A percentile compares a stretch with the other conserved stretches of the same genome.
These are phyloP conservation scores for Notothenia rossii DNA, from an alignment of 2,113 vertebrate species.

Conservation along the genomic window DNA sequence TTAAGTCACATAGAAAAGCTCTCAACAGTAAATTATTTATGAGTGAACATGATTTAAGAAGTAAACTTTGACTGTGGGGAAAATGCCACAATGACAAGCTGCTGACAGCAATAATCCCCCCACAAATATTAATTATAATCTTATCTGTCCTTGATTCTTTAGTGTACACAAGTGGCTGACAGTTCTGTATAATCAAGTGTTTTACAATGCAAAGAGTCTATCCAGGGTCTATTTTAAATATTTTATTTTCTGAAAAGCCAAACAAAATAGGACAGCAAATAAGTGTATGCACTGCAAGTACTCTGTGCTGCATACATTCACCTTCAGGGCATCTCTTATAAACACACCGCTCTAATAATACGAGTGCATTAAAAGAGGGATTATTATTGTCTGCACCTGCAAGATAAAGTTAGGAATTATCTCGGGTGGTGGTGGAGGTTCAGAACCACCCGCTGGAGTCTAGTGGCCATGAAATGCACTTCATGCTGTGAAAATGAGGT, in stretches of 20 bases:
- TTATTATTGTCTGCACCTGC: conserved; percentile 30
- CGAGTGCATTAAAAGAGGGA: conserved; percentile 15
- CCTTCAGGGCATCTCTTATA: conserved; percentile 29
- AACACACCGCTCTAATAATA: conserved; percentile 12
- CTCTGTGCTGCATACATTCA: conserved; percentile 4
- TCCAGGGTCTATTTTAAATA: not conserved
- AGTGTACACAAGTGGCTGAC: conserved; percentile 19
- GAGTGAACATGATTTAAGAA: conserved; percentile 66
- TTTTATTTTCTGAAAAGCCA: conserved; percentile 4
- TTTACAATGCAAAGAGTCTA: not conserved
- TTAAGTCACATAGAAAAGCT: conserved; percentile 53
- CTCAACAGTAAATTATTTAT: conserved; percentile 71
- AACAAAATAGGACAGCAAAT: not conserved
- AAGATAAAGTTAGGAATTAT: conserved; percentile 33
- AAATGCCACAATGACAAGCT: conserved; percentile 49
- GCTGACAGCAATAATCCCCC: conserved; percentile 51
- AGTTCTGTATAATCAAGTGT: conserved; percentile 8
- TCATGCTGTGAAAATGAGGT: conserved; percentile 58
- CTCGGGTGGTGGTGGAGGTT: conserved; percentile 22
- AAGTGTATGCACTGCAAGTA: not conserved
- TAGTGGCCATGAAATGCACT: conserved; percentile 52
- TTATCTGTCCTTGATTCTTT: conserved; percentile 20
- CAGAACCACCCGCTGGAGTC: conserved; percentile 30
- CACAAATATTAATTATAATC: conserved; percentile 55
- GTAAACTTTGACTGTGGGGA: conserved; percentile 52